Evolutionary conservation across 2,888 invertebrate species (phyloP), one percentile per base, ranked within the genome.

Genomic region (Spilosoma lubricipeda): DNA sequence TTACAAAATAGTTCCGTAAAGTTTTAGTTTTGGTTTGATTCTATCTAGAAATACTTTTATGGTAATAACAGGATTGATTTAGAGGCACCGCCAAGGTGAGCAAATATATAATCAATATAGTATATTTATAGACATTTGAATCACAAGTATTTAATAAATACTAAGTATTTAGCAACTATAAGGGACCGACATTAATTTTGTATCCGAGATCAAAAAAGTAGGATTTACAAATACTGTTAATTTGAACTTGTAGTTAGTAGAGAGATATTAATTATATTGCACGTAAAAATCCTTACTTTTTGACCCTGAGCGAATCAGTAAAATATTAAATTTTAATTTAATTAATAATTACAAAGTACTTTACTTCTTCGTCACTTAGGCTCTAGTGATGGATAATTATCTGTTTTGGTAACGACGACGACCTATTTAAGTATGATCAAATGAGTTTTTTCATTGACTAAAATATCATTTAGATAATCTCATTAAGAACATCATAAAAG

Each of bases 1-100:
- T 93, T 92, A 90, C 92, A 90, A 92, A 93, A 93, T 93, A 93
- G 92, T 94, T 94, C 82, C 82, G 86, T 86, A 89, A 91, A 90
- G 86, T 90, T 89, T 83, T 84, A 86, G 88, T 88, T 90, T 88
- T 86, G 84, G 87, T 90, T 90, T 89, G 89, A 90, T 89, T 86
- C 88, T 82, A 85, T 85, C 87, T 85, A 88, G 88, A 89, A 89
- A 87, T 88, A 84, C 80, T 86, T 86, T 83, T 63, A 74, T 75
- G 78, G 80, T 80, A 85, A 85, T 82, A 82, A 81, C 76, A 71
- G 74, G 73, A 80, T 79, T 76, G 76, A 80, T 77, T 81, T n/a
- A 23, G 11, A 3, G 23, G 3, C 8, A 56, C 3, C 3, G 52
- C 52, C 9, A 56, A 56, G 52, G 52, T 23, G 11, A 56, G 11